A percentile compares a stretch with the other conserved stretches of the same genome.
phyloP scores from a whole-genome alignment of 1,140 invertebrate species.

The Drosophila dunni region DNA sequence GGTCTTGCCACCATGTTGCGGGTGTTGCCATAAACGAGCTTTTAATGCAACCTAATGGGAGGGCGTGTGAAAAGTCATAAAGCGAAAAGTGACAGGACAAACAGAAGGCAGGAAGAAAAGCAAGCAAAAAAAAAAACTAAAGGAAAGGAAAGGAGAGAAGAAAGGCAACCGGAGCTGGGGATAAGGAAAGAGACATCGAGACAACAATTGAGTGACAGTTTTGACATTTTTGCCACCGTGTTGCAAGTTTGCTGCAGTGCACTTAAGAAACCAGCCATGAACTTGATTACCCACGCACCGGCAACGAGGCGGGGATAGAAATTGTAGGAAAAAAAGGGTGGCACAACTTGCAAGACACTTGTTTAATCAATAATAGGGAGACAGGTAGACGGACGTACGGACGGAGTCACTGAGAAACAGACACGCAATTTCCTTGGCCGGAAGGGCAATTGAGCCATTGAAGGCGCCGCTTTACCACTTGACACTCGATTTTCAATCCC shows the following conservation, averaged over 20 bases:
- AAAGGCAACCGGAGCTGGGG: neutral
- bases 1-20: slow-evolving; percentile 9
- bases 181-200: slow-evolving; percentile 30
- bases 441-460: slow-evolving; percentile 35
- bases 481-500: slow-evolving; percentile 15
- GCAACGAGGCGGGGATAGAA: neutral
- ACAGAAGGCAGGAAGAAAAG: neutral
- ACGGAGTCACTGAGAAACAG: slow-evolving; percentile 1
- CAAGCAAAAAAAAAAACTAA: neutral
- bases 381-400: slow-evolving; percentile 11
- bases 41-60: slow-evolving; percentile 64
- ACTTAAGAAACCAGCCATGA: neutral
- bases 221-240: slow-evolving; percentile 58
- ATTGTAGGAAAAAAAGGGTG: neutral
- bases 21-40: slow-evolving; percentile 76
- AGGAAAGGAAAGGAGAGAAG: neutral
- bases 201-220: slow-evolving; percentile 47
- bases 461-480: slow-evolving; percentile 22
- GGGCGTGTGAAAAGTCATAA: slow-evolving; percentile 78
- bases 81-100: slow-evolving; percentile 59
- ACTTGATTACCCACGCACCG: slow-evolving; percentile 20
- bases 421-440: slow-evolving; percentile 53
- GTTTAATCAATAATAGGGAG: slow-evolving; percentile 70
- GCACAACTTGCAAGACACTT: slow-evolving; percentile 54
- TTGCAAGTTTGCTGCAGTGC: slow-evolving; percentile 2